A percentile compares a stretch with the other conserved stretches of the same genome.
Conservation (phyloP, 1,140 invertebrate species). For the Drosophila ohnishii region DNA sequence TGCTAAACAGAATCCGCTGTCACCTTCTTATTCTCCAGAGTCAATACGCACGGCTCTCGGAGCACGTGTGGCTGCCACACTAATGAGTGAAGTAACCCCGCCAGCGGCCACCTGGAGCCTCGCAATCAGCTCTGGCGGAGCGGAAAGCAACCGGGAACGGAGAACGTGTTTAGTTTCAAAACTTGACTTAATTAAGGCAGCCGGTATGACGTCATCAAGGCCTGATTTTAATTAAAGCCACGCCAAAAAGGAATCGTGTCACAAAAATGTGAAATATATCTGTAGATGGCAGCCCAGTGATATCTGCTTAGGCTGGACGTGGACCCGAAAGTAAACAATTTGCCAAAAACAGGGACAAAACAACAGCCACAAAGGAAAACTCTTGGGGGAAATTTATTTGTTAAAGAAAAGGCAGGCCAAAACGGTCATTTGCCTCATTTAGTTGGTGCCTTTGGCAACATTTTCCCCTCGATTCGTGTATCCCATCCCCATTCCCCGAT, state of each 20-base stretch:
- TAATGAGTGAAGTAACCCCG: slow-evolving; percentile 41
- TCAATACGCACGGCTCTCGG: slow-evolving; percentile 28
- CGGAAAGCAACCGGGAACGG: neutral
- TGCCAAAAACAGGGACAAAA: slow-evolving; percentile 15
- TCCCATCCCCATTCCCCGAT: slow-evolving; percentile 2
- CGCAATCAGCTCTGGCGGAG: slow-evolving; percentile 4
- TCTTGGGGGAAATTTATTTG: slow-evolving; percentile 23
- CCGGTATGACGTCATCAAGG: slow-evolving; percentile 58
- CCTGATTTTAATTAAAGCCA: slow-evolving; percentile 69
- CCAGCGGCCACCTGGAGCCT: slow-evolving; percentile 9
- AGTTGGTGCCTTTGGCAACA: slow-evolving; percentile 8
- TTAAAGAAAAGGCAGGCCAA: slow-evolving; percentile 16
- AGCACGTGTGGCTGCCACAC: slow-evolving; percentile 36
- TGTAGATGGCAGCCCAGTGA: slow-evolving; percentile 41
- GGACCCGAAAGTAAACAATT: slow-evolving; percentile 38
- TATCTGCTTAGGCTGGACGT: slow-evolving; percentile 35
- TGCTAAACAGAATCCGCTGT: slow-evolving; percentile 38
- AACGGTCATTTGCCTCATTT: slow-evolving; percentile 56
- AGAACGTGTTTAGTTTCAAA: slow-evolving; percentile 37
- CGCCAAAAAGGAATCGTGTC: slow-evolving; percentile 2
- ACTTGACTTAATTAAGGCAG: slow-evolving; percentile 23
- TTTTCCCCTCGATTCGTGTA: slow-evolving; percentile 9
- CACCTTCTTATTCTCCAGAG: slow-evolving; percentile 33
- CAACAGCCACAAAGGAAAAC: slow-evolving; percentile 8
- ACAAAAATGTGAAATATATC: slow-evolving; percentile 46